Evolutionary conservation across 2,888 invertebrate genomes (phyloP), one percentile per base, ranked within the genome.

Genomic region (Cotesia congregata): DNA sequence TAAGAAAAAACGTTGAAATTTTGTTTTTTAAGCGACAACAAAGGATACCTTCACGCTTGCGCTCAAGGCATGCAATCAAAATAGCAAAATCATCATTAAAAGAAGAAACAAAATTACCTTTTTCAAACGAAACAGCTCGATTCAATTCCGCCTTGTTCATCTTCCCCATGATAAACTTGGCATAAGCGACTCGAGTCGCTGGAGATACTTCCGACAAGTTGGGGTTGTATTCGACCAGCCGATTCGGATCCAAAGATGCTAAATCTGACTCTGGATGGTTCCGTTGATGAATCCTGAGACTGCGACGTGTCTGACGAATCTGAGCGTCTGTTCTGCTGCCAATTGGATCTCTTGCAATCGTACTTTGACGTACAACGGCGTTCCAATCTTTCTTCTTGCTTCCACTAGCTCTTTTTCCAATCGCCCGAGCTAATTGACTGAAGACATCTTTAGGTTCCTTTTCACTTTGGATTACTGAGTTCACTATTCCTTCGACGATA

Each of bases 131-230:
- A 65, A 38, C n/a, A 75, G 77, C 80, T 50, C 77, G 79, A 38
- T 30, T 39, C 6, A 39, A 73, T 30, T 79, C 78, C 59, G 15
- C 68, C 82, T 84, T 79, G 82, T 92, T 92, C 80, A 94, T 91
- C 89, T 94, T 94, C 86, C 92, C 93, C 79, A 93, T 93, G 93
- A 96, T 96, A 87, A 96, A 97, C 89, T 96, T 96, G 73, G 95
- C 96, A 83, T 96, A 96, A 0, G 96, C 96, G 15, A 96, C 93
- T 83, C 96, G 91, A 0, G 96, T 95, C 0, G 94, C 93, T 0
- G 95, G 94, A 0, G 95, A 93, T 1, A 96, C 94, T 0, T 92
- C 92, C 1, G 93, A 92, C 50, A 96, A 90, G 82, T 94, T 94
- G 0, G 96, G 96, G 90, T 96, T 96, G 89, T 93, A 96, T 88